Conservation (phyloP, 2,113 vertebrate genomes). For the Mus musculus region GRCm39 chr4:70227001-70227500, state of each 20-base stretch:
- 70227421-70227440: background rate
- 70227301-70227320: slow-evolving; percentile 7
- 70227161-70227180: background rate
- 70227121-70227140: background rate
- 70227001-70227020: background rate
- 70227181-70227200: slow-evolving; percentile 38
- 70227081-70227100: background rate
- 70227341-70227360: background rate
- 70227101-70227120: background rate
- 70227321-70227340: background rate
- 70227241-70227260: background rate
- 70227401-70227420: background rate
- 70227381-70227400: slow-evolving; percentile 36
- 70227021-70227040: background rate
- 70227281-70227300: background rate
- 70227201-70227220: slow-evolving; percentile 3
- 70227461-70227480: background rate
- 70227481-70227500: background rate
- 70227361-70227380: slow-evolving; percentile 12
- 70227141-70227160: background rate
- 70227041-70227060: background rate
- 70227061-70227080: background rate
- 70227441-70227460: background rate
- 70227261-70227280: background rate
- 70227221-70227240: slow-evolving; percentile 45